Evolutionary conservation across 2,888 invertebrate species (phyloP).

Genomic region (Cheilosia pagana): DNA sequence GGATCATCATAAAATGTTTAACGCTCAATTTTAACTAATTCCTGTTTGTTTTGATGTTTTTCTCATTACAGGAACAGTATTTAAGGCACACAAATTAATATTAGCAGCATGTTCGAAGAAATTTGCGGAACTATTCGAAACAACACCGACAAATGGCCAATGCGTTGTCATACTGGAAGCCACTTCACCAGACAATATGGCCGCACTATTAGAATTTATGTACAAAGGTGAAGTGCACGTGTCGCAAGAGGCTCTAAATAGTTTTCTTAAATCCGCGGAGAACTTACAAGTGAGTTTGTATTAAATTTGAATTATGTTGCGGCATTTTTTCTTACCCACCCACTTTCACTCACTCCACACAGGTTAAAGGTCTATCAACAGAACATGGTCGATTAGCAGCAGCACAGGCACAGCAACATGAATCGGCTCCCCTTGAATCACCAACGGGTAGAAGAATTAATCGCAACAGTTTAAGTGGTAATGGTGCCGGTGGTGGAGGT

Average conservation of each 20-base stretch:
- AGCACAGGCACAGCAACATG: conserved; percentile 83
- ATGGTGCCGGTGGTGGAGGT: conserved; percentile 81
- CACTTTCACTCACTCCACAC: conserved; percentile 74
- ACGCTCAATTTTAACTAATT: background rate
- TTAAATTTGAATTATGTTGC: background rate
- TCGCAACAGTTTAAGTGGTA: conserved; percentile 82
- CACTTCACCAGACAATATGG: conserved; percentile 95
- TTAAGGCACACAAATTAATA: conserved; percentile 95
- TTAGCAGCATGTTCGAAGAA: conserved; percentile 97
- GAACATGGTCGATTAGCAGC: conserved; percentile 86
- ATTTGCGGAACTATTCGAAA: conserved; percentile 95
- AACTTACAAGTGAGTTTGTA: conserved; percentile 89
- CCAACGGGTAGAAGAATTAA: conserved; percentile 83
- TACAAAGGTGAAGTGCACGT: conserved; percentile 97
- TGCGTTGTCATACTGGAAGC: conserved; percentile 95
- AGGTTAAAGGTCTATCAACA: conserved; percentile 91
- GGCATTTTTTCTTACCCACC: conserved; percentile 10
- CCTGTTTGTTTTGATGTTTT: background rate
- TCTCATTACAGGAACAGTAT: conserved; percentile 90
- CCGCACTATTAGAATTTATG: conserved; percentile 95
- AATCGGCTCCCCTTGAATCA: conserved; percentile 82
- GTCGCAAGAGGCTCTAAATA: conserved; percentile 94
- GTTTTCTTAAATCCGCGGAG: conserved; percentile 95
- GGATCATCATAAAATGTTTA: background rate
- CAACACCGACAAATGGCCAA: conserved; percentile 88